A percentile compares a stretch with the other conserved stretches of the same genome.
Conservation (phyloP, 1,140 invertebrate species). For the Formica selysi region DNA sequence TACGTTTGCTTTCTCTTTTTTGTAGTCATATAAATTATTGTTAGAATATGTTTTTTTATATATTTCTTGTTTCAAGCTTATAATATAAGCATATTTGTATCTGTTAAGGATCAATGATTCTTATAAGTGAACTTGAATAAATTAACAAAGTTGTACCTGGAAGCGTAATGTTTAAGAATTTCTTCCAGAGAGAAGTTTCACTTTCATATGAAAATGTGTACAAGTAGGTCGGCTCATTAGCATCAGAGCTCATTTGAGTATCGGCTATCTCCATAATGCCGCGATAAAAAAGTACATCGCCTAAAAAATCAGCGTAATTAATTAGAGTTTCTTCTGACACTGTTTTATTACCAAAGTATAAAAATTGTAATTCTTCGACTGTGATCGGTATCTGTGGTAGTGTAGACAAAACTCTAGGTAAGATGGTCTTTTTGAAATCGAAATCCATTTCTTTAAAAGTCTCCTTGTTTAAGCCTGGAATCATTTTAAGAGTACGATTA, state of each 20-base stretch:
- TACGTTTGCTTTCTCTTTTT: not conserved
- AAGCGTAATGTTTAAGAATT: not conserved
- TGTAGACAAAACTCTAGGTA: not conserved
- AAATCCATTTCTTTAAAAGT: not conserved
- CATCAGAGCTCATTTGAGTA: slow-evolving; percentile 78
- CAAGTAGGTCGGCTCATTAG: slow-evolving; percentile 82
- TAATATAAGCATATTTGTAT: not conserved
- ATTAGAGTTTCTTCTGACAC: slow-evolving; percentile 73
- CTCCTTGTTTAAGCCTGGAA: slow-evolving; percentile 22
- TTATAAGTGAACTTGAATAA: not conserved
- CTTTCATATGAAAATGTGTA: slow-evolving; percentile 85
- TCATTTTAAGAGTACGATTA: not conserved
- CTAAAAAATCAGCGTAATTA: slow-evolving; percentile 82
- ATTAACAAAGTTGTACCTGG: slow-evolving; percentile 46
- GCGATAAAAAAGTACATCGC: slow-evolving; percentile 84
- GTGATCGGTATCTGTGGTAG: slow-evolving; percentile 59
- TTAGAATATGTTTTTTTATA: not conserved
- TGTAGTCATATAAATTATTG: not conserved
- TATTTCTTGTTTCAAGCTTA: not conserved
- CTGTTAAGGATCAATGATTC: not conserved
- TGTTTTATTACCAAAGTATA: slow-evolving; percentile 80
- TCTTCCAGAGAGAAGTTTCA: slow-evolving; percentile 39
- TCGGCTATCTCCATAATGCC: slow-evolving; percentile 83
- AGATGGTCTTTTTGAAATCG: slow-evolving; percentile 45
- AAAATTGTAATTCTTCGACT: slow-evolving; percentile 66